These are phyloP conservation scores for Nasonia vitripennis DNA, from an alignment of 1,140 invertebrate species.

Conservation along the genomic window DNA sequence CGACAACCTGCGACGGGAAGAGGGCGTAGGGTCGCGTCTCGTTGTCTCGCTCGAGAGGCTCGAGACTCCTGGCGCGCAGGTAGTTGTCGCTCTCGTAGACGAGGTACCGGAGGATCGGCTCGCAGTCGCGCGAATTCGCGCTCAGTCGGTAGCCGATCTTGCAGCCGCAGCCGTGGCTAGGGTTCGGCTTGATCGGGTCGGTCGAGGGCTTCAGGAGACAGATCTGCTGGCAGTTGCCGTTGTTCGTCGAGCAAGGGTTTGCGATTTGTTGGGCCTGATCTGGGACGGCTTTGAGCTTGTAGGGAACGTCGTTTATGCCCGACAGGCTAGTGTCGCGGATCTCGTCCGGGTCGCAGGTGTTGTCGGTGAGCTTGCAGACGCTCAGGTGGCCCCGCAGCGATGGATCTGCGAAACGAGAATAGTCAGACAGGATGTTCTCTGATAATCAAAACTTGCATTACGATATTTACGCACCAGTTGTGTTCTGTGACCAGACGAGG, in stretches of 20 bases:
- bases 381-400: neutral
- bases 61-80: neutral
- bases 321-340: neutral
- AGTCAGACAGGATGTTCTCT: too few relatives aligned
- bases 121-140: neutral
- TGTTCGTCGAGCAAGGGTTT: neutral
- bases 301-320: neutral
- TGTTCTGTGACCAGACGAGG: constrained; percentile 22
- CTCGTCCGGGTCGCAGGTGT: neutral
- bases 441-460: neutral
- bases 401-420: neutral
- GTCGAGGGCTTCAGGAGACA: constrained; percentile 10
- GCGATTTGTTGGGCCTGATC: neutral
- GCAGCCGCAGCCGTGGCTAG: constrained; percentile 1
- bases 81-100: constrained; percentile 29
- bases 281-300: neutral
- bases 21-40: neutral
- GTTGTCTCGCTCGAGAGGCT: neutral
- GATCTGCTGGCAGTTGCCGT: constrained; percentile 5
- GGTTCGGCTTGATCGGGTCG: neutral
- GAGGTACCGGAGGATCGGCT: constrained; percentile 8
- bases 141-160: constrained; percentile 17
- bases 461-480: neutral
- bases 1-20: constrained; percentile 16
- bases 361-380: neutral